A percentile compares a stretch with the other conserved stretches of the same genome.
Evolutionary conservation across 2,797 vertebrate genomes (phyloP).

Genomic region (Micropoecilia bifurca): DNA sequence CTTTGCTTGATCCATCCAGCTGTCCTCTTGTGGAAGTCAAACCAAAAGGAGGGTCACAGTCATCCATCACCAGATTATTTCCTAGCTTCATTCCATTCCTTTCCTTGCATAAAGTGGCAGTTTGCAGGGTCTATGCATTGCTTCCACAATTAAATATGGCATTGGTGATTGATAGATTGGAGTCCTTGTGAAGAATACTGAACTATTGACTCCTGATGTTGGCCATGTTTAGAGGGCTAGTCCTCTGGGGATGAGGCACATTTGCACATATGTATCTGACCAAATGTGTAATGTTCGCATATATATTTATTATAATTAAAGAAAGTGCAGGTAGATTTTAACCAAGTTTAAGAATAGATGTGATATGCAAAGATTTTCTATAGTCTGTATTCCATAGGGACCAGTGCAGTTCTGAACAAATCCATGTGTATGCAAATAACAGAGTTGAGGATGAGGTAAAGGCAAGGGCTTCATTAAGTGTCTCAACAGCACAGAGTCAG

Average conservation of each 20-base stretch:
- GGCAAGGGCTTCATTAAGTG: background rate
- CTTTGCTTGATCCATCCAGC: slow-evolving; percentile 66
- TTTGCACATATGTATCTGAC: background rate
- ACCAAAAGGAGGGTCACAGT: slow-evolving; percentile 85
- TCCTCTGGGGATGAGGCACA: background rate
- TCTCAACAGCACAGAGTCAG: background rate
- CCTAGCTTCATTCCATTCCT: slow-evolving; percentile 77
- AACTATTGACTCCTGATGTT: slow-evolving; percentile 53
- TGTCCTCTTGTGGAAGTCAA: slow-evolving; percentile 63
- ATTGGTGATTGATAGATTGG: slow-evolving; percentile 85
- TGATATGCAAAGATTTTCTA: background rate
- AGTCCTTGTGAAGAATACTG: slow-evolving; percentile 38
- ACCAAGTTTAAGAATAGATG: background rate
- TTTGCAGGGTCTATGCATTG: slow-evolving; percentile 85
- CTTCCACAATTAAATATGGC: slow-evolving; percentile 84
- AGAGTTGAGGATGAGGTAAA: background rate
- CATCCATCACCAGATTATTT: slow-evolving; percentile 86
- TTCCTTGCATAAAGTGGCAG: slow-evolving; percentile 84
- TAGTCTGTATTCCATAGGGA: background rate
- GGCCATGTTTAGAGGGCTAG: background rate
- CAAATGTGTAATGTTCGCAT: no score
- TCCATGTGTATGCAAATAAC: background rate
- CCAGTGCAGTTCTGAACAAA: background rate
- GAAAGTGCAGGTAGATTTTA: background rate
- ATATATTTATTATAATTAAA: background rate